Conservation (phyloP, 1,140 invertebrate species). For the Myzus persicae region DNA sequence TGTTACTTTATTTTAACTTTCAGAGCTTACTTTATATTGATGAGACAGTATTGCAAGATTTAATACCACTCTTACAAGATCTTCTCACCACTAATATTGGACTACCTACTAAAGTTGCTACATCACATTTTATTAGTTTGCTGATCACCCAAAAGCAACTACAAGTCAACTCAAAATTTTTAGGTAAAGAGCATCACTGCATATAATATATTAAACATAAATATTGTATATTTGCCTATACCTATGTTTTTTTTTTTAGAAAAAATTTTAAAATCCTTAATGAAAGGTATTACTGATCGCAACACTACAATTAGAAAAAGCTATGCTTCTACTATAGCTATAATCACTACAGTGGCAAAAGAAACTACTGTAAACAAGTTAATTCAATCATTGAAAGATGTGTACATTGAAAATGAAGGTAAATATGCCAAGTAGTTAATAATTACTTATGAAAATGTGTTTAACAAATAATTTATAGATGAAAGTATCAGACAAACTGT, state of each 20-base stretch:
- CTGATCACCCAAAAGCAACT: slow-evolving; percentile 68
- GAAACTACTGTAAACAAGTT: slow-evolving; percentile 86
- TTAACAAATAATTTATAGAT: slow-evolving; percentile 66
- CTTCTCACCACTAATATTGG: slow-evolving; percentile 81
- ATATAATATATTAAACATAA: not conserved
- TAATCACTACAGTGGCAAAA: slow-evolving; percentile 87
- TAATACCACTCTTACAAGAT: slow-evolving; percentile 83
- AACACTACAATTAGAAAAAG: slow-evolving; percentile 84
- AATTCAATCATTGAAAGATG: slow-evolving; percentile 78
- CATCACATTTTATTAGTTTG: slow-evolving; percentile 83
- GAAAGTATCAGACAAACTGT: slow-evolving; percentile 77
- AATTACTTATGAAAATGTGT: slow-evolving; percentile 63
- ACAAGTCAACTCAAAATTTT: not conserved
- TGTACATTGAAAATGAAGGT: slow-evolving; percentile 79
- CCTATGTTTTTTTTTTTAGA: slow-evolving; percentile 69
- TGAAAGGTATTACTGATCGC: slow-evolving; percentile 83
- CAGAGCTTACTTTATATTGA: slow-evolving; percentile 54
- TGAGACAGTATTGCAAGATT: slow-evolving; percentile 70
- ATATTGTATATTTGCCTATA: not conserved
- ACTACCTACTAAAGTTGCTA: slow-evolving; percentile 84
- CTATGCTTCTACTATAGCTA: slow-evolving; percentile 82
- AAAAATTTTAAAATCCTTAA: slow-evolving; percentile 79
- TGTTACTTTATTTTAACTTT: slow-evolving; percentile 13
- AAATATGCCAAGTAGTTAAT: not conserved
- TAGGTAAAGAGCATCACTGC: too few species aligned